phyloP scores from a whole-genome alignment of 2,113 vertebrate genomes.

The Ameiurus melas region DNA sequence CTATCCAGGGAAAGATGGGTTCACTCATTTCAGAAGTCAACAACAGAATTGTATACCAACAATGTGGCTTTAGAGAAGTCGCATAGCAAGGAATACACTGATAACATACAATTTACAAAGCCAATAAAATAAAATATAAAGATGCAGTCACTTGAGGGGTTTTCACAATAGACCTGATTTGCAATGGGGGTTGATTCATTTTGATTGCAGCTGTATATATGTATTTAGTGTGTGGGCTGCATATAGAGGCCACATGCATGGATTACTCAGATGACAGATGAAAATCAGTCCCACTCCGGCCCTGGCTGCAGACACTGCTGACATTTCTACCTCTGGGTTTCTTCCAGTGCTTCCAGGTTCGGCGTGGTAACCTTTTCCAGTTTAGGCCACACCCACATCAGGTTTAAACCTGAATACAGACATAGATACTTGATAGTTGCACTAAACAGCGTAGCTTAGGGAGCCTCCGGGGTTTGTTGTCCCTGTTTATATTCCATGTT shows the following conservation, averaged over 20 bases:
- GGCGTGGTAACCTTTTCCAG: not conserved
- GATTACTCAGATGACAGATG: not conserved
- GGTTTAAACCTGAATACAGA: not conserved
- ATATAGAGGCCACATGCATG: no score
- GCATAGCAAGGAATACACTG: no score
- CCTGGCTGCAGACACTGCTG: not conserved
- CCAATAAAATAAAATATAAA: not conserved
- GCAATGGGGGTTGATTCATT: no score
- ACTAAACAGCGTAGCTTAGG: not conserved
- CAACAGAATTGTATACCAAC: not conserved
- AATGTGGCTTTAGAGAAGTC: no score
- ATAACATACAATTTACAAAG: not conserved
- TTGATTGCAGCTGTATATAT: no score
- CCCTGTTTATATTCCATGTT: not conserved
- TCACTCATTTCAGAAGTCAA: not conserved
- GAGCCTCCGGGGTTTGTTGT: not conserved
- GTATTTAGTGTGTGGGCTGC: not conserved
- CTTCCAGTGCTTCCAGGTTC: not conserved
- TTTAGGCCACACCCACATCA: not conserved
- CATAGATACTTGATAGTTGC: not conserved
- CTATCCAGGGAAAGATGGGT: not conserved
- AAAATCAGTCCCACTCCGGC: not conserved
- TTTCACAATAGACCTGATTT: no score
- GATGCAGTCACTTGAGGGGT: no score
- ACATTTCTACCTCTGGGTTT: not conserved